Evolutionary conservation across 2,113 vertebrate genomes (phyloP).

Genomic region (Dendrocopos noguchii): DNA sequence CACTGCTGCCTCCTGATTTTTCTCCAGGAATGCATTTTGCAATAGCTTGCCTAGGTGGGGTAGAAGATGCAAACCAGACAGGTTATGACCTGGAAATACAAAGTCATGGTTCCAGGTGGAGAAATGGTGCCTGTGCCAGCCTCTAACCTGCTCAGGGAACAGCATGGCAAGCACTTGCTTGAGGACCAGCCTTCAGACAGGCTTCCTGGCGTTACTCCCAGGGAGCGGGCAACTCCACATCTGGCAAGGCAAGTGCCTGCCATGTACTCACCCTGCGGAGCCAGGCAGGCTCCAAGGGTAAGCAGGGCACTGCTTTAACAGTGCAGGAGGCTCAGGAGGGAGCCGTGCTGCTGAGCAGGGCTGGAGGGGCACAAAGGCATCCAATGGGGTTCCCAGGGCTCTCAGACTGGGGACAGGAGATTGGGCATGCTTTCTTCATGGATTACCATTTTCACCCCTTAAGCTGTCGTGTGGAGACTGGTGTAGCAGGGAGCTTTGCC

Average conservation of each 20-base stretch:
- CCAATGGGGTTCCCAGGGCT: rapidly evolving
- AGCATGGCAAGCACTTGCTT: neutral
- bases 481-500: neutral
- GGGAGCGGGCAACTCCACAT: rapidly evolving
- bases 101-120: neutral
- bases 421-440: neutral
- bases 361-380: neutral
- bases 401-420: neutral
- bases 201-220: rapidly evolving
- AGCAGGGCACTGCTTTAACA: neutral
- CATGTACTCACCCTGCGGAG: neutral
- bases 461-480: neutral
- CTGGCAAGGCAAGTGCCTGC: neutral
- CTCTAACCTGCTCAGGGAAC: neutral
- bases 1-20: rapidly evolving
- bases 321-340: neutral
- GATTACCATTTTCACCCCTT: neutral
- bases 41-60: neutral
- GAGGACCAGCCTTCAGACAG: neutral
- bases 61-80: neutral
- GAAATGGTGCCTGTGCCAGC: neutral
- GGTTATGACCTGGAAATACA: neutral
- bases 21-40: neutral
- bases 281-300: neutral
- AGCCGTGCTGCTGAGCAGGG: neutral